Percentiles rank a stretch among this genome's conserved stretches.
Conservation (phyloP, 2,888 invertebrate genomes). For the Thereva unica region DNA sequence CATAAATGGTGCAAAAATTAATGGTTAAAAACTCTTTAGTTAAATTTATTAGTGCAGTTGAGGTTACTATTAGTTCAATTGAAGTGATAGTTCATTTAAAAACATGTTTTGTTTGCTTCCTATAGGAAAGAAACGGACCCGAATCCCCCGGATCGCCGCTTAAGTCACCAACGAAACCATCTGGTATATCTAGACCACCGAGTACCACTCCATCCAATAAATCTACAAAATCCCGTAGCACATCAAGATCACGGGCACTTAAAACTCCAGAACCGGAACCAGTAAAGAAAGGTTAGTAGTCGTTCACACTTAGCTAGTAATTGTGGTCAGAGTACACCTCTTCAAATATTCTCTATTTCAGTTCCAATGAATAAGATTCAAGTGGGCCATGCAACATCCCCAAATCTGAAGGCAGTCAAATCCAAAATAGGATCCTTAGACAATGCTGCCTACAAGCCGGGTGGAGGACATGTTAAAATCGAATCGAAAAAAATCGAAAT, state of each 20-base stretch:
- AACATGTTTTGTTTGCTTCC: not conserved
- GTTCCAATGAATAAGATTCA: slow-evolving; percentile 92
- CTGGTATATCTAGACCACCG: slow-evolving; percentile 56
- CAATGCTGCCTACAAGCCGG: slow-evolving; percentile 87
- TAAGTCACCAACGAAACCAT: slow-evolving; percentile 65
- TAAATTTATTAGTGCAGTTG: slow-evolving; percentile 33
- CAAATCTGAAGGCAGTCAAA: slow-evolving; percentile 87
- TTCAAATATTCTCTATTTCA: slow-evolving; percentile 54
- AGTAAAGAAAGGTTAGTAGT: slow-evolving; percentile 73
- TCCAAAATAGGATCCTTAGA: slow-evolving; percentile 91
- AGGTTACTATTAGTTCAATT: slow-evolving; percentile 2
- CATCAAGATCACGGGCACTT: slow-evolving; percentile 56
- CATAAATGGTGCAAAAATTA: slow-evolving; percentile 40
- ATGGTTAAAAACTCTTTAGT: slow-evolving; percentile 32
- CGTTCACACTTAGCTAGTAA: slow-evolving; percentile 1
- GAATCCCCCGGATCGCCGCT: slow-evolving; percentile 72
- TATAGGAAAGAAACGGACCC: slow-evolving; percentile 66
- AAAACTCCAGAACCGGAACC: slow-evolving; percentile 73
- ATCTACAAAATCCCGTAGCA: slow-evolving; percentile 57
- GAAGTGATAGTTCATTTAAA: not conserved
- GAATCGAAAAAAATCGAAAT: slow-evolving; percentile 85
- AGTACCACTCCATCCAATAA: slow-evolving; percentile 59
- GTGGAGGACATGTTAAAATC: slow-evolving; percentile 86
- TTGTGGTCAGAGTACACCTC: not conserved
- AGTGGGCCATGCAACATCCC: slow-evolving; percentile 89